A percentile compares a stretch with the other conserved stretches of the same genome.
Evolutionary conservation across 1,140 invertebrate species (phyloP).

Genomic region (Drosophila kepulauana): DNA sequence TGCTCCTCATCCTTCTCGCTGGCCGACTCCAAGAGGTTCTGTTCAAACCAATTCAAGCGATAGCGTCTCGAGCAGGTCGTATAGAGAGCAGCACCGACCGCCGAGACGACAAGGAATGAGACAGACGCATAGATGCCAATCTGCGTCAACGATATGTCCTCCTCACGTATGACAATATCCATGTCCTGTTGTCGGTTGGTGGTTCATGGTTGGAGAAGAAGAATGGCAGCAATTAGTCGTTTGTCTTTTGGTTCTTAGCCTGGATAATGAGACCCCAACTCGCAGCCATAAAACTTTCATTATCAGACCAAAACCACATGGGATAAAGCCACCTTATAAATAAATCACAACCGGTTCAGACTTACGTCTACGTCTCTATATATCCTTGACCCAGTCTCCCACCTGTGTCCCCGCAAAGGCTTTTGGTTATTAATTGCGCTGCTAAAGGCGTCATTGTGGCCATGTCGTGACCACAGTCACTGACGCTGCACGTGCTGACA

Average conservation of each 20-base stretch:
- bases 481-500: slow-evolving; percentile 60
- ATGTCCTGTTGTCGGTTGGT: slow-evolving; percentile 42
- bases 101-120: slow-evolving; percentile 79
- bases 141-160: slow-evolving; percentile 80
- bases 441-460: slow-evolving; percentile 52
- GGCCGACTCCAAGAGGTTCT: slow-evolving; percentile 86
- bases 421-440: slow-evolving; percentile 70
- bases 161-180: slow-evolving; percentile 82
- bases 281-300: slow-evolving; percentile 70
- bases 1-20: slow-evolving; percentile 82
- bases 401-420: slow-evolving; percentile 19
- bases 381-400: not conserved
- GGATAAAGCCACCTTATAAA: slow-evolving; percentile 51
- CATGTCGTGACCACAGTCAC: slow-evolving; percentile 40
- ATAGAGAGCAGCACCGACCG: slow-evolving; percentile 85
- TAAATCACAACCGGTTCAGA: slow-evolving; percentile 55
- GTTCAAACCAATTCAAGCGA: slow-evolving; percentile 86
- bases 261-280: slow-evolving; percentile 56
- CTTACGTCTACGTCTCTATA: slow-evolving; percentile 4
- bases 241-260: slow-evolving; percentile 24
- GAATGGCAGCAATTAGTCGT: slow-evolving; percentile 31
- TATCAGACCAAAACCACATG: slow-evolving; percentile 43
- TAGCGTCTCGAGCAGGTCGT: slow-evolving; percentile 85
- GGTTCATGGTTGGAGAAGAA: not conserved
- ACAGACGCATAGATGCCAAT: slow-evolving; percentile 81